Base-by-base conservation (phyloP, 2,888 invertebrate genomes). In the Sarcophaga variegata region DNA sequence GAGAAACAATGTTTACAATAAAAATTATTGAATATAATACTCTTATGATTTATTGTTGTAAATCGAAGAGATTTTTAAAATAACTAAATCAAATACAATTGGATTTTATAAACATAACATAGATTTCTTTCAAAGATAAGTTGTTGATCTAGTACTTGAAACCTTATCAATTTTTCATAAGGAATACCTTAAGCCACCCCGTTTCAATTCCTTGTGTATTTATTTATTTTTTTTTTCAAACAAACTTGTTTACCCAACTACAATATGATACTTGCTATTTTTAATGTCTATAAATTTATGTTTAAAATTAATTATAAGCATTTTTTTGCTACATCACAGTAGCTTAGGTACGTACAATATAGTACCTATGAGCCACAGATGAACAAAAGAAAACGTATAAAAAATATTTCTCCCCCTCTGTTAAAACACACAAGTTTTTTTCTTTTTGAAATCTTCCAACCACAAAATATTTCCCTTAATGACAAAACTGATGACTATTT, bases 401-500 rank as follows among this genome's bases (percentile, higher is more conserved):
- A 67, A n/a, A 27, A 20, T 69, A 14, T 63, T 49, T 76, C 54
- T 54, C 59, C 59, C 71, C 45, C 59, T 77, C 47, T 49, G 59
- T 71, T 72, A 25, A 76, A 78, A 78, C 14, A 70, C 12, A 60
- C 37, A 37, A 27, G 3, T 37, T 37, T 37, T 37, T 37, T 2
- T 8, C 6, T 37, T 10, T 37, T 8, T 8, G 66, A 70, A 76
- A 71, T 77, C 71, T 59, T 66, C 45, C 70, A 25, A 25, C 22
- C 59, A 69, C n/a, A 20, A 37, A n/a, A 20, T 76, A 82, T 78
- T 74, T 83, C n/a, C 67, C 25, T 78, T 74, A 78, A 83, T 83
- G 78, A 83, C 72, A 78, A 83, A 78, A 78, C 72, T 74, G 78
- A 78, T 83, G 78, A 27, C 54, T 78, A 49, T 67, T 77, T 81